Evolutionary conservation across 2,888 invertebrate species (phyloP).

Genomic region (Cheilosia vulpina): DNA sequence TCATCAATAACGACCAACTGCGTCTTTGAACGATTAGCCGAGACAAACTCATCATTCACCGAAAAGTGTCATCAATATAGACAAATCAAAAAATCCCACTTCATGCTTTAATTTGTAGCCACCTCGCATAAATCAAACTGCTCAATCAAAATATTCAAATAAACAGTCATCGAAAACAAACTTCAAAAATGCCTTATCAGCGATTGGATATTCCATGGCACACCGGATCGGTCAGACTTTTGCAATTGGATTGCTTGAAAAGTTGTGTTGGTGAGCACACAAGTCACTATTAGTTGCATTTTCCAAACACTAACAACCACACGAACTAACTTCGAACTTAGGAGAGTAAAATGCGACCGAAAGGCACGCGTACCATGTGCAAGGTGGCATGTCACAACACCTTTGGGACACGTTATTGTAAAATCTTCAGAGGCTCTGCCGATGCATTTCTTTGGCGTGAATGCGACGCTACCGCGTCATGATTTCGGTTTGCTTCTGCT

Average conservation of each 20-base stretch:
- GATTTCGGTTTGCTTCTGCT: constrained; percentile 35
- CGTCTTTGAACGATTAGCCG: no score
- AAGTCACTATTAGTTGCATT: constrained; percentile 35
- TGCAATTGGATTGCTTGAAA: background rate
- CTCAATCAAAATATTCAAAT: constrained; percentile 38
- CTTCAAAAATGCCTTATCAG: constrained; percentile 9
- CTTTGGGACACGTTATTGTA: constrained; percentile 4
- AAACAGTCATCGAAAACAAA: constrained; percentile 42
- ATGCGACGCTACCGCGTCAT: constrained; percentile 25
- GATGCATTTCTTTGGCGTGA: background rate
- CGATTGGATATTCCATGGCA: background rate
- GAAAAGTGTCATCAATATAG: background rate
- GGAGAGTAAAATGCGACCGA: background rate
- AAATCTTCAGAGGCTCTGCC: constrained; percentile 1
- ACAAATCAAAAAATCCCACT: background rate
- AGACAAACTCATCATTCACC: no score
- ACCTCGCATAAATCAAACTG: constrained; percentile 41
- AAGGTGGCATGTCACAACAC: constrained; percentile 1
- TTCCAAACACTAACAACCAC: constrained; percentile 19
- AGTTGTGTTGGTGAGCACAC: background rate
- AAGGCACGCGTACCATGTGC: background rate
- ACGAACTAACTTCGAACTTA: background rate
- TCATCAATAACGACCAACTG: no score
- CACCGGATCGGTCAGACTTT: background rate
- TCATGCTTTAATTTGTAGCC: no score